Conservation (phyloP, 2,888 invertebrate genomes). For the Cordilura impudica region DNA sequence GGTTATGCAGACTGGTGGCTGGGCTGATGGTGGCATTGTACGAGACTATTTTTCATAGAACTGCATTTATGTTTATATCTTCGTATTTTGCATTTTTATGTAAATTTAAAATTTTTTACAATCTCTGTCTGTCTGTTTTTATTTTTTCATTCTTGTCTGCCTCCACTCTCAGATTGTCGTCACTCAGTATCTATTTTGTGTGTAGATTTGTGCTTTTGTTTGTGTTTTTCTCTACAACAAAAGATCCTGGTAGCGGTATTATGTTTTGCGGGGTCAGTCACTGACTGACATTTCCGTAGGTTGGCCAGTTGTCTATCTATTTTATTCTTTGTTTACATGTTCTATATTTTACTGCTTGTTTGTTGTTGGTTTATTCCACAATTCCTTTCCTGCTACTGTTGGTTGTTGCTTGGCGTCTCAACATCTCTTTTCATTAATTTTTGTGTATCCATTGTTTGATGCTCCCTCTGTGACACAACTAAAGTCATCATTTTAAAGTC, state of each 20-base stretch:
- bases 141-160: neutral
- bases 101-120: slow-evolving; percentile 19
- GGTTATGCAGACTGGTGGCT: no score
- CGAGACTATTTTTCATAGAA: no score
- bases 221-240: slow-evolving; percentile 31
- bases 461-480: slow-evolving; percentile 55
- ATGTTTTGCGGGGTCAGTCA: slow-evolving; percentile 61
- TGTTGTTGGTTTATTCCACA: slow-evolving; percentile 31
- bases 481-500: slow-evolving; percentile 58
- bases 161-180: slow-evolving; percentile 10
- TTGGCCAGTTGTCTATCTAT: slow-evolving; percentile 48
- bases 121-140: slow-evolving; percentile 25
- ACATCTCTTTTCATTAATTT: slow-evolving; percentile 50
- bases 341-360: slow-evolving; percentile 11
- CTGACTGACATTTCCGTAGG: slow-evolving; percentile 62
- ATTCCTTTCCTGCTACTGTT: slow-evolving; percentile 4
- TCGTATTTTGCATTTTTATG: slow-evolving; percentile 50
- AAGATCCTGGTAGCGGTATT: slow-evolving; percentile 38
- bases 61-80: neutral
- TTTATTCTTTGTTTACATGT: slow-evolving; percentile 34
- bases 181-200: neutral
- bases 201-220: neutral
- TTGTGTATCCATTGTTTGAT: slow-evolving; percentile 49
- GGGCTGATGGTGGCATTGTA: no score
- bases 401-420: slow-evolving; percentile 54